Conservation (phyloP, 2,113 vertebrate species). For the Columba janthina region DNA sequence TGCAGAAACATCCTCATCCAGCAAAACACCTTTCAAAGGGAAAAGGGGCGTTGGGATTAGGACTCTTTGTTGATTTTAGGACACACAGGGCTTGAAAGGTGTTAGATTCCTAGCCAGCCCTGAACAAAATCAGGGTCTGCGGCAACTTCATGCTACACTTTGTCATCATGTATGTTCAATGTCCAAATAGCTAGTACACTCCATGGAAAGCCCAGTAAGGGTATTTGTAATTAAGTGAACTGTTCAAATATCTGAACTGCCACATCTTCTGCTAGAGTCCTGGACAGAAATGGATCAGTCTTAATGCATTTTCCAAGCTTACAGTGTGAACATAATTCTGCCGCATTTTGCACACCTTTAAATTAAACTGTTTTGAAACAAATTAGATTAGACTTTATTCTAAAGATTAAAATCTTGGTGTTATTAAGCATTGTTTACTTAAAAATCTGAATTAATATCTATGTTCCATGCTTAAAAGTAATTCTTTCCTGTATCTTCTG, state of each 20-base stretch:
- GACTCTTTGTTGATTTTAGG: neutral
- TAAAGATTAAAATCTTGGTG: neutral
- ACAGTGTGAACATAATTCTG: neutral
- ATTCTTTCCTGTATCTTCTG: neutral
- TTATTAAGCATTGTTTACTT: neutral
- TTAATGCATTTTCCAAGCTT: neutral
- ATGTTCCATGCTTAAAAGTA: neutral
- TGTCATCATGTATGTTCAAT: neutral
- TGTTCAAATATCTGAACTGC: neutral
- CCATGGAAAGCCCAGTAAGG: neutral
- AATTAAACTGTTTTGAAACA: neutral
- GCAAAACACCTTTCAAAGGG: neutral
- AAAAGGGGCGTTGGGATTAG: neutral
- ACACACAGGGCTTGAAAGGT: neutral
- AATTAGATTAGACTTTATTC: neutral
- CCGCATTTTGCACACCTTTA: neutral
- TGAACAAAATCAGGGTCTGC: neutral
- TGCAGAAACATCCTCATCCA: neutral
- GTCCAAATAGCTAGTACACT: neutral
- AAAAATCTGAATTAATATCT: neutral
- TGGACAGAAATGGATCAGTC: neutral
- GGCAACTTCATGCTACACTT: neutral
- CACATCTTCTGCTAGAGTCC: neutral
- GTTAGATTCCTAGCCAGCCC: neutral
- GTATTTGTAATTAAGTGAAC: neutral